phyloP scores from a whole-genome alignment of 2,888 invertebrate species.

The Epinotia nisella region DNA sequence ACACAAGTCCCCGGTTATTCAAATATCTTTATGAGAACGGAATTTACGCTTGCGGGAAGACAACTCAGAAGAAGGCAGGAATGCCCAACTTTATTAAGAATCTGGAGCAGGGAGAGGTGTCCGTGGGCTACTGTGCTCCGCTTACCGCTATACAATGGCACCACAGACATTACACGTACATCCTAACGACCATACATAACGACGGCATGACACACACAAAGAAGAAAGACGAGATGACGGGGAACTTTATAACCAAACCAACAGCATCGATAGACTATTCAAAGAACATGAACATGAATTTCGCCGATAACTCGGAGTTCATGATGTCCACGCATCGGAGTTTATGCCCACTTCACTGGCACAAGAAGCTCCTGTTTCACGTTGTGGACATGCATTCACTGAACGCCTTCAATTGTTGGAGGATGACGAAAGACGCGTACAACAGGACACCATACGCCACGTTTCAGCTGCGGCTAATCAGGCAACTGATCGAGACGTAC shows the following conservation, averaged over 20 bases:
- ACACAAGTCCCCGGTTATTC: slow-evolving; percentile 43
- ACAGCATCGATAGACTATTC: slow-evolving; percentile 32
- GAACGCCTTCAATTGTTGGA: slow-evolving; percentile 37
- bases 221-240: slow-evolving; percentile 33
- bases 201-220: slow-evolving; percentile 23
- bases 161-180: slow-evolving; percentile 26
- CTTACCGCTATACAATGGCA: slow-evolving; percentile 40
- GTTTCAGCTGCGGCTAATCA: slow-evolving; percentile 29
- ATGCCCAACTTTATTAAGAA: slow-evolving; percentile 35
- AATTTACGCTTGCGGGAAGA: slow-evolving; percentile 42
- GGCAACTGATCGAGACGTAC: slow-evolving; percentile 41
- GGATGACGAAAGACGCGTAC: slow-evolving; percentile 19
- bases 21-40: slow-evolving; percentile 43
- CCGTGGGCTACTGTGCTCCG: slow-evolving; percentile 36
- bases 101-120: slow-evolving; percentile 23
- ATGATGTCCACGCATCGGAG: slow-evolving; percentile 35
- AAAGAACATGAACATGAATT: slow-evolving; percentile 36
- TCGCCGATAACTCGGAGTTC: slow-evolving; percentile 29
- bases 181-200: slow-evolving; percentile 33
- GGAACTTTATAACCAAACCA: slow-evolving; percentile 31
- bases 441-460: slow-evolving; percentile 22
- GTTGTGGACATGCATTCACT: slow-evolving; percentile 39
- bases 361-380: slow-evolving; percentile 40
- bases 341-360: slow-evolving; percentile 29
- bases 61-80: slow-evolving; percentile 30